A percentile compares a stretch with the other conserved stretches of the same genome.
These are phyloP conservation scores for Fulica atra DNA, from an alignment of 2,113 vertebrate species.

Conservation along the genomic window DNA sequence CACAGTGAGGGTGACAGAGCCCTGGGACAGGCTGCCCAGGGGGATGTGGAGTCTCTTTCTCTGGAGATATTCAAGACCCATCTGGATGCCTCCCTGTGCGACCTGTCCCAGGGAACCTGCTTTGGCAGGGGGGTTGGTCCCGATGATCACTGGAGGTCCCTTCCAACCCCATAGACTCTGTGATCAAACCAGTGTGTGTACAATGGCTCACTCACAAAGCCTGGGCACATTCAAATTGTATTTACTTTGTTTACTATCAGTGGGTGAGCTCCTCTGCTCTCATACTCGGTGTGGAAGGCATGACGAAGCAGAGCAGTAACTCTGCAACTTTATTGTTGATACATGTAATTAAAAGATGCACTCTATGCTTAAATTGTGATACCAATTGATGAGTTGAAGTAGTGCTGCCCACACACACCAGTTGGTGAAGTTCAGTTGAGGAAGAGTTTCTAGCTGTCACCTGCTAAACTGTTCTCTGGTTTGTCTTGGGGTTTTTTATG, in stretches of 20 bases:
- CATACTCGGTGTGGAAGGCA: neutral
- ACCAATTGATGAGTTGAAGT: neutral
- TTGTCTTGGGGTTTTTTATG: neutral
- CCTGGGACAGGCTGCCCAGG: no score
- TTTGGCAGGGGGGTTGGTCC: no score
- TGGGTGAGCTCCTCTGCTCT: neutral
- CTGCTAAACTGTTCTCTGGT: neutral
- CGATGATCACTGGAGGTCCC: no score
- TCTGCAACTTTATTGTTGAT: neutral
- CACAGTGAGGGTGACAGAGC: no score
- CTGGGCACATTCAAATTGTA: neutral
- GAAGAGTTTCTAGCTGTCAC: neutral
- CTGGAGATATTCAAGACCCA: no score
- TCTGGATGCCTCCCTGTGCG: no score
- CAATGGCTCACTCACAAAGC: neutral
- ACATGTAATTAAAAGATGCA: neutral
- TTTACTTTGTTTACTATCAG: neutral
- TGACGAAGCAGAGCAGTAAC: neutral
- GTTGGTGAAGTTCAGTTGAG: neutral
- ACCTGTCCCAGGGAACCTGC: no score
- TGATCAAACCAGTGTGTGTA: neutral
- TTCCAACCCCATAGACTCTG: no score
- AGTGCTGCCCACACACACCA: neutral
- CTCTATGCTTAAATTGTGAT: neutral
- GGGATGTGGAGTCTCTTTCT: no score